Evolutionary conservation across 2,797 vertebrate genomes (phyloP).

Genomic region (Gallinago stenura): DNA sequence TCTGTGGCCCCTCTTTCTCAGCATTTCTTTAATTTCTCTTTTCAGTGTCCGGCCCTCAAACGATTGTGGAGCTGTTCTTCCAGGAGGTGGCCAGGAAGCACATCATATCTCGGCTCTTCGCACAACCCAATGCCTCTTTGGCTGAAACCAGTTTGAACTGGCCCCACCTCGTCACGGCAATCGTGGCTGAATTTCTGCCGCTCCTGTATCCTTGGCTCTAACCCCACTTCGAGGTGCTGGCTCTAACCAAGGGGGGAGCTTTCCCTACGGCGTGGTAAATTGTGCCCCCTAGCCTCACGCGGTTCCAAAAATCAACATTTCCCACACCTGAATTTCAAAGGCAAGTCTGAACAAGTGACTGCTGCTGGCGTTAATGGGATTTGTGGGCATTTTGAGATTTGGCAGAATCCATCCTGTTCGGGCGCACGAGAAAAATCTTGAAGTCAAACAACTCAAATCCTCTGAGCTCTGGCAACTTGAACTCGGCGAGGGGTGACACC

Average conservation of each 20-base stretch:
- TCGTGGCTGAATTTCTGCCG: conserved; percentile 87
- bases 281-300: fast-evolving
- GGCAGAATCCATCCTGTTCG: background rate
- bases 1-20: background rate
- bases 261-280: fast-evolving
- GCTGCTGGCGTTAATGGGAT: background rate
- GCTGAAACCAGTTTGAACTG: conserved; percentile 84
- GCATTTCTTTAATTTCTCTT: conserved; percentile 15
- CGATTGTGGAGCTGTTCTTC: conserved; percentile 93
- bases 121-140: conserved; percentile 79
- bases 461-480: background rate
- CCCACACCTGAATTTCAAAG: background rate
- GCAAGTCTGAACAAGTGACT: background rate
- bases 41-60: conserved; percentile 88
- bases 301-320: background rate
- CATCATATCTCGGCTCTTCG: conserved; percentile 87
- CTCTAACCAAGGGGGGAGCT: background rate
- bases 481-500: background rate
- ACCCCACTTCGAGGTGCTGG: background rate
- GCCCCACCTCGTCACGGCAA: conserved; percentile 85
- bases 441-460: too few species aligned
- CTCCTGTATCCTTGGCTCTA: conserved; percentile 89
- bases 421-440: background rate
- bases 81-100: conserved; percentile 88
- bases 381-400: conserved; percentile 9